Evolutionary conservation across 2,888 invertebrate genomes (phyloP), one percentile per base, ranked within the genome.

Genomic region (Andrena camellia): DNA sequence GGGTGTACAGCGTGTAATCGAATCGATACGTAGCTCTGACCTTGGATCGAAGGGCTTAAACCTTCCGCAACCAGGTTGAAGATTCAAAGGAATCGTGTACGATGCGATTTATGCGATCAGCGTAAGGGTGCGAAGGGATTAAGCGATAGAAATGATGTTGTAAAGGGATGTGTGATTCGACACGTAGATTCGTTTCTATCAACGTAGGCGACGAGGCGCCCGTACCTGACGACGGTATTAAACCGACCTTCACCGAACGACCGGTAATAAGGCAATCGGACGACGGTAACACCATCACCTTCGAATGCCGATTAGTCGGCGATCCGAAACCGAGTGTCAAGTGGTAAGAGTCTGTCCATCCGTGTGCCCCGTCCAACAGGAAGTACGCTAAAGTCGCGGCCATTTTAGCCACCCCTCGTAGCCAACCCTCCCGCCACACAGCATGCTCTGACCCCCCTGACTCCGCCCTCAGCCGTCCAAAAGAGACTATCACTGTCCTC

Each of bases 161-260:
- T 26, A 26, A 57, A 57, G 57, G 57, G 57, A 57, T 57, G 62
- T 33, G 33, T 70, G 42, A 74, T 33, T 71, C 60, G 82, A 82
- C 70, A 82, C 70, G 67, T 67, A 66, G 70, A 80, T 59, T 85
- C 78, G 78, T 89, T 89, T 89, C 82, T 88, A 83, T 82, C 78
- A 86, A 88, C 86, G 94, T 95, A 98, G 98, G 98, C 97, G 98
- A 98, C 95, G 98, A 98, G 95, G 98, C 98, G 94, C 97, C 98
- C 92, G 97, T 98, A 94, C 98, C 98, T 92, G 97, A 97, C 93
- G 97, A 98, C 95, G 98, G 97, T 94, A 97, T 98, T 95, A 99
- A 98, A 95, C 99, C 99, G 91, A 98, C 98, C 91, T 99, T 99
- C 96, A 99, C 99, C 94, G 99, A 99, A 96, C 97, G 99, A 95